Evolutionary conservation across 2,888 invertebrate genomes (phyloP).

Genomic region (Scaptomyza reducta): DNA sequence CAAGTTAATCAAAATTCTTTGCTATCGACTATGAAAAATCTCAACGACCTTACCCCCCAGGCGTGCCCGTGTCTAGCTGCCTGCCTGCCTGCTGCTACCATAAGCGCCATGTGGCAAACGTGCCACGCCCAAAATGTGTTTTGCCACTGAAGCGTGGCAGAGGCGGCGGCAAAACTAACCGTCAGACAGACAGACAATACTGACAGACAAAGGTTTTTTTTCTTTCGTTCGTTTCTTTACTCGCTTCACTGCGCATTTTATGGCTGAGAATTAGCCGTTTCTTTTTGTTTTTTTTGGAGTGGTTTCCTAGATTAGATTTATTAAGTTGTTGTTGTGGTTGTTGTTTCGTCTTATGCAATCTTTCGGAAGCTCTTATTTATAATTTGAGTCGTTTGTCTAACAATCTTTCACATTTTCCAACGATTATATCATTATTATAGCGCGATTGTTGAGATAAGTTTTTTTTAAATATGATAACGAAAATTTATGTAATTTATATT

Average conservation of each 20-base stretch:
- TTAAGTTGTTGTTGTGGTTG: constrained; percentile 35
- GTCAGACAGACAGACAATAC: constrained; percentile 14
- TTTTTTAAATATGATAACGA: neutral
- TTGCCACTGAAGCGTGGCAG: constrained; percentile 72
- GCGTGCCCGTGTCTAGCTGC: constrained; percentile 27
- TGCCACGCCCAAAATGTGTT: constrained; percentile 61
- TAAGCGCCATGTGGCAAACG: constrained; percentile 66
- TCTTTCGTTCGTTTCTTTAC: neutral
- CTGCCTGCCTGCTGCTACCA: constrained; percentile 1
- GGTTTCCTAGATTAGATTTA: constrained; percentile 41
- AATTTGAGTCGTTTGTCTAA: neutral
- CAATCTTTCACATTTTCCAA: constrained; percentile 9
- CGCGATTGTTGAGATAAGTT: constrained; percentile 6
- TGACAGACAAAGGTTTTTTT: constrained; percentile 10
- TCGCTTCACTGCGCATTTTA: constrained; percentile 75
- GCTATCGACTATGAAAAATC: constrained; percentile 76
- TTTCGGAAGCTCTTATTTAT: constrained; percentile 9
- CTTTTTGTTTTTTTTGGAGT: constrained; percentile 21
- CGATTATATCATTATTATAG: constrained; percentile 10
- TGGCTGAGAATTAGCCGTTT: constrained; percentile 54
- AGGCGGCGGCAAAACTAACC: constrained; percentile 31
- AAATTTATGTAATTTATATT: too few relatives aligned
- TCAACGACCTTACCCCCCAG: constrained; percentile 69
- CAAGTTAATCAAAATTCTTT: constrained; percentile 79
- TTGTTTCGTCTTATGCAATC: constrained; percentile 13